Base-by-base conservation (phyloP, 2,797 vertebrate genomes). In the Myotis myotis region DNA sequence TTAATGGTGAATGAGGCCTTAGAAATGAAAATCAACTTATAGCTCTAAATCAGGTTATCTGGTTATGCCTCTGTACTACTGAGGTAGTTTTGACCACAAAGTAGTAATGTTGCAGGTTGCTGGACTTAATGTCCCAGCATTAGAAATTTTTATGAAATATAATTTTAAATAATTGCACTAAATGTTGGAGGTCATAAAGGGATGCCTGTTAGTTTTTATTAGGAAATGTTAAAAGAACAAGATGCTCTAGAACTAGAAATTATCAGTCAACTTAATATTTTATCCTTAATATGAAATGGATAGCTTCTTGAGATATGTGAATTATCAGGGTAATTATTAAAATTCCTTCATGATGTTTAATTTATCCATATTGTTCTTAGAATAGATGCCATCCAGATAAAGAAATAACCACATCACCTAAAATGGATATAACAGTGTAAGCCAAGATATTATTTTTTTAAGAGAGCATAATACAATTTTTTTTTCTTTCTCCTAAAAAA, bases 191-290 rank as follows among this genome's bases (percentile, higher is more conserved):
- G 62, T 93, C 64, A 57, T 28, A 82, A 91, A 93, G 17, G 1
- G 5, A 60, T 87, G 12, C 62, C 47, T 93, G 3, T 91, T 74
- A 55, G 57, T 76, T 66, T 91, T 5, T 79, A 41, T 72, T 87
- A 95, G 83, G 64, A 95, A 80, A 89, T 75, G 19, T 66, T 95
- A 84, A 90, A 92, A 93, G 76, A 79, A 87, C 30, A 87, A 71
- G 30, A 1, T 30, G 87, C 2, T 76, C 30, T 83, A 70, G 30
- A 72, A 84, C 22, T 76, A 91, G 53, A 22, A 85, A 78, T 62
- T 66, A 81, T 78, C 60, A 83, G 71, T 79, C 41, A 90, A 68
- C 49, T 82, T 92, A 86, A 64, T 84, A 70, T 85, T 85, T 87
- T 95, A 85, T 74, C 36, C 20, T 82, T 66, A 33, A 28, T 86